Base-by-base conservation (phyloP, 2,888 invertebrate species). In the Pheosia tremula region DNA sequence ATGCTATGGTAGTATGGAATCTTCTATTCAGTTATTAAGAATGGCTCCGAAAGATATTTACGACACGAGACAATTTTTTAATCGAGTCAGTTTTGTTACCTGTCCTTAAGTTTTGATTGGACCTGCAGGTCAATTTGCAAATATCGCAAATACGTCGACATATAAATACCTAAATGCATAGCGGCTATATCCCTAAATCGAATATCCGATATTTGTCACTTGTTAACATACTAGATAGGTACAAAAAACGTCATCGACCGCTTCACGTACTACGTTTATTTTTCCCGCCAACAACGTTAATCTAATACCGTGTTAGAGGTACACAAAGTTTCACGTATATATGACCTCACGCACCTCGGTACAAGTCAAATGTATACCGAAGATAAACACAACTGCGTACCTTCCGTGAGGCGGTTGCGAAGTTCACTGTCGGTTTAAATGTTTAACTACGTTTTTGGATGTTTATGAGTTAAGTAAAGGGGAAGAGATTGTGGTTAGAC, bases 181-280 rank as follows among this genome's bases (percentile, higher is more conserved):
- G 65, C 68, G 66, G 67, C 69, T 69, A 71, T 77, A 71, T 68
- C 70, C 72, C 66, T 70, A 74, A 76, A 78, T 75, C 73, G 75
- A 77, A 79, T 78, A 79, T 71, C 67, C 66, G 58, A 64, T 71
- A 67, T 65, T 67, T 70, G 71, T 67, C 67, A 66, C 64, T 64
- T 75, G 77, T 77, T 78, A 77, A 69, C 74, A 41, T 24, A 24
- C 61, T 70, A 74, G 71, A 64, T 69, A 67, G 69, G 59, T 65
- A 58, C 63, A 62, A 68, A 71, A 70, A 59, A 67, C 55, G 65
- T 60, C 62, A 62, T 59, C 52, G 58, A 62, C 50, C 58, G 38
- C 56, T 54, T 45, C 63, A 63, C 61, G 70, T 67, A 62, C 61
- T 57, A 62, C 61, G 67, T 74, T 68, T 72, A 68, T 63, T 61